phyloP scores from a whole-genome alignment of 2,888 invertebrate genomes.

The Temnothorax rugatulus region DNA sequence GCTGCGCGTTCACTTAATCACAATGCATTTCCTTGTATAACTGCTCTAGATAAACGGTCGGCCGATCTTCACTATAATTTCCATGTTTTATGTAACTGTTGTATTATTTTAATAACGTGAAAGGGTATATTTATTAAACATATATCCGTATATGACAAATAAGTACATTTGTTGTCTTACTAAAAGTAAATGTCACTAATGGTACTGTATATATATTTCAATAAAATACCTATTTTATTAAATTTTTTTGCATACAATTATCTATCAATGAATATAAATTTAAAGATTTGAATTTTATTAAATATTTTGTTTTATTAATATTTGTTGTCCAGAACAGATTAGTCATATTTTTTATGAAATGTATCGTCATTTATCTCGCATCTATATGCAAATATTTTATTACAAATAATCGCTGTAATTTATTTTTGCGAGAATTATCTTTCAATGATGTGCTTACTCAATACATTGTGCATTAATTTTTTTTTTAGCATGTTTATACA shows the following conservation, averaged over 20 bases:
- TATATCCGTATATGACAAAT: not conserved
- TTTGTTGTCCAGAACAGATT: not conserved
- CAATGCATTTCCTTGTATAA: not conserved
- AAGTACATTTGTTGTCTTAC: not conserved
- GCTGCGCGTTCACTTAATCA: not conserved
- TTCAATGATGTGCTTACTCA: not conserved
- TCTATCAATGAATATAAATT: not conserved
- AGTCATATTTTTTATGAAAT: not conserved
- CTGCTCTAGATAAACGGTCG: not conserved
- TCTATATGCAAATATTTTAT: not conserved
- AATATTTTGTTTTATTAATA: not conserved
- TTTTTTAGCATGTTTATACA: not conserved
- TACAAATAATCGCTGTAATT: not conserved
- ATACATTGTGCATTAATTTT: not conserved
- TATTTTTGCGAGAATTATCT: not conserved
- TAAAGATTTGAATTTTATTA: not conserved
- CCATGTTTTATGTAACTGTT: not conserved
- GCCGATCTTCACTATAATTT: not conserved
- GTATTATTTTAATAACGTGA: not conserved
- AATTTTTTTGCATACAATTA: not conserved
- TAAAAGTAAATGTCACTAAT: not conserved
- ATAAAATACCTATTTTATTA: not conserved
- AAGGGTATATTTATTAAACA: not conserved
- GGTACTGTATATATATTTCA: too few species aligned
- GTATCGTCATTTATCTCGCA: not conserved